Evolutionary conservation across 2,797 vertebrate genomes (phyloP).

Genomic region (Myotis planiceps): DNA sequence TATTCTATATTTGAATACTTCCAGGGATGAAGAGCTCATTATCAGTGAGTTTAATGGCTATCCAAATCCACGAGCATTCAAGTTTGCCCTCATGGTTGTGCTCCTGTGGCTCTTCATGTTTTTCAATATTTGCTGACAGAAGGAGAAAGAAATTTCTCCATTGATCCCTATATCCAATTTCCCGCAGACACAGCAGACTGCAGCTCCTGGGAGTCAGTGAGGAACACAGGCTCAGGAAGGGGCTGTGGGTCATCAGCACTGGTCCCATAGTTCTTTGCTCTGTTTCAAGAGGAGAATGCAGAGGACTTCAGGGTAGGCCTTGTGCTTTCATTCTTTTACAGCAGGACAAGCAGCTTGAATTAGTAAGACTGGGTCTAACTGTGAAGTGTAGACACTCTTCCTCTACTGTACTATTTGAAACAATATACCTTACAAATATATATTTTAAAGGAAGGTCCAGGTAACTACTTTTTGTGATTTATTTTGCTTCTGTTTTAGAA

Average conservation of each 20-base stretch:
- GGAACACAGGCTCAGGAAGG: neutral
- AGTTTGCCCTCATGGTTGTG: neutral
- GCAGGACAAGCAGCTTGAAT: neutral
- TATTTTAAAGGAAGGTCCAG: conserved; percentile 33
- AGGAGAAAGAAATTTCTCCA: neutral
- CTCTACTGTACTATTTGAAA: neutral
- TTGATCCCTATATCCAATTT: neutral
- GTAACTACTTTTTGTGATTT: neutral
- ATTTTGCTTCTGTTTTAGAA: conserved; percentile 47
- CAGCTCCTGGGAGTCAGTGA: neutral
- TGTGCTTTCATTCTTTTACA: neutral
- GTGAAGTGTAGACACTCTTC: neutral
- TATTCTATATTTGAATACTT: neutral
- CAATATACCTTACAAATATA: neutral
- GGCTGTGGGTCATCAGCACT: neutral
- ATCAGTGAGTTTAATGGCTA: neutral
- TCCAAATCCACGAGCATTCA: neutral
- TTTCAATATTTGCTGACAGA: neutral
- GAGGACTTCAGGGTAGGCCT: neutral
- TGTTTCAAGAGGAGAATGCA: neutral
- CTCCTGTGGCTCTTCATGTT: neutral
- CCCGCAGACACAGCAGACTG: neutral
- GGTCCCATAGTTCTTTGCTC: neutral
- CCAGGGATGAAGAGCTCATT: neutral
- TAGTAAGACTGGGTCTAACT: neutral